Base-by-base conservation (phyloP, 2,888 invertebrate species). In the Rhamphomyia laevipes region DNA sequence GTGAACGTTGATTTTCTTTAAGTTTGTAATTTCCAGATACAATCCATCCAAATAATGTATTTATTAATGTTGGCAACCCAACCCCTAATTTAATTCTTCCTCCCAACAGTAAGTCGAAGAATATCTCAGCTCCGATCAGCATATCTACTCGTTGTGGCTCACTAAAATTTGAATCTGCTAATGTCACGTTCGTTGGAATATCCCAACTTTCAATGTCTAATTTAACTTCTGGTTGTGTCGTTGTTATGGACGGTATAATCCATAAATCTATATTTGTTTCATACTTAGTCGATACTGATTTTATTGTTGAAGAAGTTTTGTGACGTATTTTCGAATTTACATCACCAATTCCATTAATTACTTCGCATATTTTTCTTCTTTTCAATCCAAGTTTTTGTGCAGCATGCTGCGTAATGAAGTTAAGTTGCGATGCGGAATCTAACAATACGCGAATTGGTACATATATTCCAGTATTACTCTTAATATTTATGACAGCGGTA, bases 81-180 rank as follows among this genome's bases (percentile, higher is more conserved):
- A 15, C 18, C 10, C 38, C 18, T 11, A 46, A 13, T 11, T 45
- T 41, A 12, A 49, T 45, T 37, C 41, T 43, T 7, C 43, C 43
- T 41, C 6, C 13, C 4, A n/a, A 43, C n/a, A 47, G 15, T 9
- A 47, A 13, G 15, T 43, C 35, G 17, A 47, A 42, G 4, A 48
- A 48, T 13, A 27, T 27, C 9, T 50, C 50, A 17, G 47, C 50
- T 17, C 50, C 47, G 13, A 50, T 27, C 33, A 50, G 31, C n/a
- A 51, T 21, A 27, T 51, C 43, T 10, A 51, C 47, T 31, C 27
- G 33, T 21, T 41, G 45, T 5, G 48, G 23, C 9, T 27, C 18
- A 37, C 45, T 45, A 23, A 51, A 51, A 1, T 31, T 33, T 13
- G 48, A 48, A 43, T 51, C 46, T 23, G 51, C 51, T 41, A 51